A percentile compares a stretch with the other conserved stretches of the same genome.
Evolutionary conservation across 2,113 vertebrate genomes (phyloP).

Genomic region (Nyctereutes procyonoides): DNA sequence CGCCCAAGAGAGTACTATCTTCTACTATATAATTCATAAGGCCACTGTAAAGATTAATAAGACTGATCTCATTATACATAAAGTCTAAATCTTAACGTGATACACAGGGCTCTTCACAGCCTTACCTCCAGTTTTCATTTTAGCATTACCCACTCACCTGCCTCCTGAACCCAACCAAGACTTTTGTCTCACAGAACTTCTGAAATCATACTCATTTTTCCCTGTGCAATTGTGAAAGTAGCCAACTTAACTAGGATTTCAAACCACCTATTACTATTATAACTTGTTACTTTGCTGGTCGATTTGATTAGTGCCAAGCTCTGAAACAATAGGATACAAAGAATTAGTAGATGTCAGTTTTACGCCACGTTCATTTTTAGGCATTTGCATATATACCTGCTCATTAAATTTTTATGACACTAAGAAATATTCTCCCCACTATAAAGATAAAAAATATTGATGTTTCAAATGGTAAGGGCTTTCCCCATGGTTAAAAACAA

Average conservation of each 20-base stretch:
- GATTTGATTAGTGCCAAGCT: conserved; percentile 37
- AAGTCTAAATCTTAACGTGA: neutral
- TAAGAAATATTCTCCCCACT: neutral
- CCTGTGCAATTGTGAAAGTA: neutral
- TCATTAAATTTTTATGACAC: conserved; percentile 13
- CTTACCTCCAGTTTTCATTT: neutral
- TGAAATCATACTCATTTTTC: neutral
- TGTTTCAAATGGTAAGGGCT: neutral
- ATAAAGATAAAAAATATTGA: neutral
- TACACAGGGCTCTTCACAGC: neutral
- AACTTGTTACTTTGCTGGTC: conserved; percentile 10
- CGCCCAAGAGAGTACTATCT: neutral
- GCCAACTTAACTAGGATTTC: neutral
- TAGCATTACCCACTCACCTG: neutral
- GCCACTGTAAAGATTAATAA: neutral
- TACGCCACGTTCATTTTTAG: conserved; percentile 21
- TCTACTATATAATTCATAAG: neutral
- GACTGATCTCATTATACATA: neutral
- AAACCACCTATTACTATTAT: neutral
- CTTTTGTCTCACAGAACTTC: neutral
- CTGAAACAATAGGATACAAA: neutral
- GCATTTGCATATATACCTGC: neutral
- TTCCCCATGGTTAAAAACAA: neutral
- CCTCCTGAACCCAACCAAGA: neutral
- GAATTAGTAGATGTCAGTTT: conserved; percentile 56